Evolutionary conservation across 2,113 vertebrate species (phyloP).

Genomic region (Nannospalax galili): DNA sequence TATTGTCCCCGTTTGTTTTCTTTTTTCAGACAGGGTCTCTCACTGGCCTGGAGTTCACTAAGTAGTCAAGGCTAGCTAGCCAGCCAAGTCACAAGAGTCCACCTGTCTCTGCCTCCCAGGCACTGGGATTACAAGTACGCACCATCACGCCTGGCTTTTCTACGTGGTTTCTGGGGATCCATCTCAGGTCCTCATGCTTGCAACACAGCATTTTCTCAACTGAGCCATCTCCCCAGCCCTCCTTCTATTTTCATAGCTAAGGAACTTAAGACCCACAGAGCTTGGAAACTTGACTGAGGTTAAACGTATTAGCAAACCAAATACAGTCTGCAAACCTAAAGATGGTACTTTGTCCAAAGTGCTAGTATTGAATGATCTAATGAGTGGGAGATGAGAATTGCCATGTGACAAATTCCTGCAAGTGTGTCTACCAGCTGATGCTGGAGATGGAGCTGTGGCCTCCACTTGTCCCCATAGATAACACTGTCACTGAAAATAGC

Average conservation of each 20-base stretch:
- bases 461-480: neutral
- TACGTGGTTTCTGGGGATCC: neutral
- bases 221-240: neutral
- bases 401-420: slow-evolving; percentile 1
- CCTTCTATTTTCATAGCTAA: slow-evolving; percentile 28
- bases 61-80: too few species aligned
- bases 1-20: too few species aligned
- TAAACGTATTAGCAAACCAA: neutral
- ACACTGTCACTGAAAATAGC: neutral
- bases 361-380: slow-evolving; percentile 43
- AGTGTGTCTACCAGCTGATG: neutral
- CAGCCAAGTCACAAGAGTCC: too few species aligned
- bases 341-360: neutral
- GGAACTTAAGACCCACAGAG: neutral
- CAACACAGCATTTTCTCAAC: neutral
- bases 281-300: neutral
- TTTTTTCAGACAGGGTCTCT: too few species aligned
- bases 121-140: neutral
- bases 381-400: slow-evolving; percentile 10
- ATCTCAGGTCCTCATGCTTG: neutral
- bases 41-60: too few species aligned
- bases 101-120: neutral
- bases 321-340: neutral
- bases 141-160: neutral
- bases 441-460: neutral